Evolutionary conservation across 2,113 vertebrate species (phyloP).

Genomic region (Eurystomus gularis): DNA sequence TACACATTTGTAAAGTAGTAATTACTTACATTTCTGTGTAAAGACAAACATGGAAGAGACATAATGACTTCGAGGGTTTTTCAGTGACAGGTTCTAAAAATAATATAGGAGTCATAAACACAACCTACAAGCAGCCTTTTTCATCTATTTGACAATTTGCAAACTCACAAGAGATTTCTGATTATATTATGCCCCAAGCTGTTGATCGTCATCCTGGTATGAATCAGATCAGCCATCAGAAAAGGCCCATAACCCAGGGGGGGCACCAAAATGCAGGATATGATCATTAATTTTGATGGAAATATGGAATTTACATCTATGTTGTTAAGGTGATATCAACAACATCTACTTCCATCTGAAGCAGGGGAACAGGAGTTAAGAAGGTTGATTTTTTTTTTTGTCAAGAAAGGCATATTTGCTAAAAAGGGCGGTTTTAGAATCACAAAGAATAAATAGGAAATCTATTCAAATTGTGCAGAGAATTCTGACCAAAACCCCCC

Average conservation of each 20-base stretch:
- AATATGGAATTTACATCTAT: not conserved
- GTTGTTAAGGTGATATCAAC: not conserved
- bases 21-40: not conserved
- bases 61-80: not conserved
- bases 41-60: not conserved
- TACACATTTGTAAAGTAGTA: not conserved
- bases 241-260: not conserved
- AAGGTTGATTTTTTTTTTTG: not conserved
- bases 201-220: not conserved
- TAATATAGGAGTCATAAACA: not conserved
- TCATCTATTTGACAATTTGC: conserved; percentile 25
- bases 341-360: not conserved
- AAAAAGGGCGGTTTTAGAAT: not conserved
- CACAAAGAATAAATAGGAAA: not conserved
- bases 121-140: conserved; percentile 1
- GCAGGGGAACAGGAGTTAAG: not conserved
- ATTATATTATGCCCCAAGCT: conserved; percentile 11
- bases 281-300: conserved; percentile 17
- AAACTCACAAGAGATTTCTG: conserved; percentile 11
- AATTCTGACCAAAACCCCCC: not conserved
- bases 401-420: not conserved
- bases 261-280: not conserved
- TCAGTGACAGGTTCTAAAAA: conserved; percentile 27
- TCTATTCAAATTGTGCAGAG: not conserved
- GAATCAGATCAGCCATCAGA: conserved; percentile 40